Conservation (phyloP, 2,113 vertebrate genomes). For the Oxyruncus cristatus region DNA sequence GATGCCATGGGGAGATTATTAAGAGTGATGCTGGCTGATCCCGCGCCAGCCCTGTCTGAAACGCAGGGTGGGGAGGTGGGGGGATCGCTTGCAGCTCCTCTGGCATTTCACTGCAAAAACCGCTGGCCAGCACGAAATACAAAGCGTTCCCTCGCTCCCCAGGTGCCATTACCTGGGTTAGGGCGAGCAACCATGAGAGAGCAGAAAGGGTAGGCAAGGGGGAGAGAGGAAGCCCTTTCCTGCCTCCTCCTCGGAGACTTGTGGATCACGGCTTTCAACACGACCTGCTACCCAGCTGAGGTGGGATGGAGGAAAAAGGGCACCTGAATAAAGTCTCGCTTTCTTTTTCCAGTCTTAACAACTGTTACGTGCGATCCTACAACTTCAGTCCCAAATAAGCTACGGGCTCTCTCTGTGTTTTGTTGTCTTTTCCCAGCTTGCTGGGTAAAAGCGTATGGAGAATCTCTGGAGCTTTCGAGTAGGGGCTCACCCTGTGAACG, state of each 20-base stretch:
- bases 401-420: background rate
- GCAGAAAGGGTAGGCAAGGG: background rate
- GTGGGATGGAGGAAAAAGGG: background rate
- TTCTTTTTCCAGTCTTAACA: background rate
- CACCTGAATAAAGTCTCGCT: background rate
- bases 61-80: background rate
- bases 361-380: background rate
- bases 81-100: background rate
- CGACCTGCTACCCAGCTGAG: background rate
- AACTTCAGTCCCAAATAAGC: background rate
- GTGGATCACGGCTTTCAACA: background rate
- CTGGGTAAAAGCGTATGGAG: constrained; percentile 74
- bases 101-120: background rate
- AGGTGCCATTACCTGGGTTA: background rate
- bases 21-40: background rate
- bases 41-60: background rate
- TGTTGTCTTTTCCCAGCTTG: constrained; percentile 53
- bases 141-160: background rate
- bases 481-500: constrained; percentile 83
- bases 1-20: background rate
- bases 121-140: background rate
- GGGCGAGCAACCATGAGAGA: background rate
- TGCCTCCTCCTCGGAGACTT: background rate
- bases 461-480: constrained; percentile 78
- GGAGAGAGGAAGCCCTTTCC: background rate